Evolutionary conservation across 2,888 invertebrate genomes (phyloP).

Genomic region (Ganaspis brasiliensis): DNA sequence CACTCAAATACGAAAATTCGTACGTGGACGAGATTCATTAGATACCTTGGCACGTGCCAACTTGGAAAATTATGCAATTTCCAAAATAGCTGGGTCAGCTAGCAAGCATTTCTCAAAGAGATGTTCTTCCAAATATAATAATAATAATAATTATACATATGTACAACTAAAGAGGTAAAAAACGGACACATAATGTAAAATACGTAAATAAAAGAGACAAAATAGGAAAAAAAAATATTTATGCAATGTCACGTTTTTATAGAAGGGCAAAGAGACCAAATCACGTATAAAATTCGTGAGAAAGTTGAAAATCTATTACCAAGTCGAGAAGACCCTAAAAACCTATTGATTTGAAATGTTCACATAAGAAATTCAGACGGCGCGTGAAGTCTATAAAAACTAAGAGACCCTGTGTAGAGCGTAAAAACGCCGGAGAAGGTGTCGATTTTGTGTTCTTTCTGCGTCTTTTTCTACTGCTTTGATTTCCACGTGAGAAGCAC

Average conservation of each 20-base stretch:
- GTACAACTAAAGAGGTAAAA: no score
- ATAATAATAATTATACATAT: no score
- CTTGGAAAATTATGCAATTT: slow-evolving; percentile 5
- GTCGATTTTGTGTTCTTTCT: slow-evolving; percentile 35
- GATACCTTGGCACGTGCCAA: slow-evolving; percentile 49
- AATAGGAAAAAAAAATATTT: no score
- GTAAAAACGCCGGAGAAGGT: slow-evolving; percentile 21
- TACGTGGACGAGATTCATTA: slow-evolving; percentile 72
- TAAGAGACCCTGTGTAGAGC: slow-evolving; percentile 18
- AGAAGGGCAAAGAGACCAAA: background rate
- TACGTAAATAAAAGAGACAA: no score
- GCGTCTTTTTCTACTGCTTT: background rate
- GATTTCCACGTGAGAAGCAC: slow-evolving; percentile 39
- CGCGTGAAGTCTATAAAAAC: slow-evolving; percentile 40
- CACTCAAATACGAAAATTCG: slow-evolving; percentile 77
- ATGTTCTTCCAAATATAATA: no score
- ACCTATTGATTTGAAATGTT: slow-evolving; percentile 35
- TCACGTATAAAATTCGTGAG: slow-evolving; percentile 6
- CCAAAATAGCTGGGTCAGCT: no score
- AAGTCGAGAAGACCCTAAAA: slow-evolving; percentile 3
- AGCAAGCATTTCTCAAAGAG: no score
- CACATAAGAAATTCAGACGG: slow-evolving; percentile 36
- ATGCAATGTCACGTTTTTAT: background rate
- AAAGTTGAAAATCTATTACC: slow-evolving; percentile 15
- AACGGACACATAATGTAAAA: no score